Evolutionary conservation across 2,113 vertebrate species (phyloP).

Genomic region (Panurus biarmicus): DNA sequence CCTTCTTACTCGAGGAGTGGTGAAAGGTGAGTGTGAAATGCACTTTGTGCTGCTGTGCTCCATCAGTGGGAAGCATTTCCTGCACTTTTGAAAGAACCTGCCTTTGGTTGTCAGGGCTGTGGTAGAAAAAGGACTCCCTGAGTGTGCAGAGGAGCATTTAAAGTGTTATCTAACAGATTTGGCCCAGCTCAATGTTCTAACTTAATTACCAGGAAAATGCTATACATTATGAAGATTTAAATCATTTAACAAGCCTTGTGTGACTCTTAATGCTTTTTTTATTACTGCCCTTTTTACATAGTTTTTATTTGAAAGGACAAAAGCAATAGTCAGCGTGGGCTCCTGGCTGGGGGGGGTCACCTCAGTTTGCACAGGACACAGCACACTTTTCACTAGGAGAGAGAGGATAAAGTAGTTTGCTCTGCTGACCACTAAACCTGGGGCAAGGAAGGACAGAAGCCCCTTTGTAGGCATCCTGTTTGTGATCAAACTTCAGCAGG

Average conservation of each 20-base stretch:
- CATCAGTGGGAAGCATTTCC: background rate
- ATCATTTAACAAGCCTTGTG: constrained; percentile 73
- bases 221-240: constrained; percentile 72
- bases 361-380: background rate
- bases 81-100: background rate
- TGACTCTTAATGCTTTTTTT: constrained; percentile 26
- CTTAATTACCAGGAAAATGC: constrained; percentile 76
- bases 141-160: background rate
- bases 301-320: background rate
- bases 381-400: background rate
- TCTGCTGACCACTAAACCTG: background rate
- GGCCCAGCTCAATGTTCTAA: constrained; percentile 56
- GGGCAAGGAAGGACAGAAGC: background rate
- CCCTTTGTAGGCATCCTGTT: background rate
- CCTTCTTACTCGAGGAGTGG: background rate
- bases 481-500: background rate
- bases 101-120: background rate
- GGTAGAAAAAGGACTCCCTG: background rate
- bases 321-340: background rate
- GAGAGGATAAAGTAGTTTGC: background rate
- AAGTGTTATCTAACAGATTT: constrained; percentile 61
- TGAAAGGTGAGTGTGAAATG: background rate
- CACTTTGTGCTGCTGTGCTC: background rate
- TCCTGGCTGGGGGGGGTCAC: background rate
- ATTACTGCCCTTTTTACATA: background rate